Base-by-base conservation (phyloP, 2,888 invertebrate genomes). In the Mystacides longicornis region DNA sequence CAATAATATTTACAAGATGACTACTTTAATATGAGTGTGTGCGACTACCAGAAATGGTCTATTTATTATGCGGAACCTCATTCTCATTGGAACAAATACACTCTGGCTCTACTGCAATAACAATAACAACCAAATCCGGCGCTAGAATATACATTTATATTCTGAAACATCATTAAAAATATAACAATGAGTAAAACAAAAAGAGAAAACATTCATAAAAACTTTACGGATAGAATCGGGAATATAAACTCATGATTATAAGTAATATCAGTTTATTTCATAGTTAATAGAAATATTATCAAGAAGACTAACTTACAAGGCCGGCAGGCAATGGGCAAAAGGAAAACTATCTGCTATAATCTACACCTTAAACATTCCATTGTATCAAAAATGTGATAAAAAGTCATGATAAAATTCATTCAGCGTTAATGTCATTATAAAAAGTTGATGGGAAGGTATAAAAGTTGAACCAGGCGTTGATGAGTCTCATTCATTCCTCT, bases 281-380 rank as follows among this genome's bases (percentile, higher is more conserved):
- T n/a, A n/a, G n/a, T n/a, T n/a, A n/a, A n/a, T n/a, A n/a, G n/a
- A n/a, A n/a, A n/a, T n/a, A n/a, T n/a, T n/a, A n/a, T n/a, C n/a
- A n/a, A n/a, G n/a, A 27, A 27, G 11, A 27, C 27, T 27, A 7
- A 27, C 27, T 27, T 27, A n/a, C n/a, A 11, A 27, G 27, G 27
- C 7, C 27, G 11, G 27, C 11, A 27, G 27, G 11, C 7, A 27
- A 11, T 27, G 7, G 27, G 27, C n/a, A n/a, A n/a, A n/a, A n/a
- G n/a, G n/a, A n/a, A n/a, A 27, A 7, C 27, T 27, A 46, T 45
- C 54, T 51, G 27, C 58, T 46, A 50, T 49, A 43, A 58, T 58
- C 60, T 60, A 60, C 58, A 54, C 58, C 56, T 58, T 60, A 56
- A 58, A 56, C 55, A 53, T 51, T 58, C 46, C 52, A 54, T 31